Conservation (phyloP, 2,888 invertebrate genomes). For the Marasmarcha lunaedactyla region DNA sequence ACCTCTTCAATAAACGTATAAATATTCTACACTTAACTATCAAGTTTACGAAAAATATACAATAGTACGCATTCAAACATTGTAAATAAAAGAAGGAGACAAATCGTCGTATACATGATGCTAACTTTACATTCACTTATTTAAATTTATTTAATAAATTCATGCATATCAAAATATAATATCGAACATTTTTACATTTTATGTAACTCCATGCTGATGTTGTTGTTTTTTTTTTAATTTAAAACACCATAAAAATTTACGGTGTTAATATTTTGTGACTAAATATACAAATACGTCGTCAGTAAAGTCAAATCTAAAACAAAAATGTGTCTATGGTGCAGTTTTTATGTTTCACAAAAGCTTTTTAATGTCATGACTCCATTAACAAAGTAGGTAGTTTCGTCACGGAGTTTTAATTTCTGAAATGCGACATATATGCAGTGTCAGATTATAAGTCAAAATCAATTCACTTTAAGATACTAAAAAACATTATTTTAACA, state of each 20-base stretch:
- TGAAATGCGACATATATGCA: no score
- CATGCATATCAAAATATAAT: conserved; percentile 64
- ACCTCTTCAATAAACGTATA: no score
- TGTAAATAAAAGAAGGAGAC: not conserved
- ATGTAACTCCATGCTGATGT: conserved; percentile 13
- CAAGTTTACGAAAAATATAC: not conserved
- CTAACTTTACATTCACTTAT: not conserved
- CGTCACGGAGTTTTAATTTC: no score
- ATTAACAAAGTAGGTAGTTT: no score
- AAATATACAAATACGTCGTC: conserved; percentile 22
- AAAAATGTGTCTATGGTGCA: no score
- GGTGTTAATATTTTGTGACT: conserved; percentile 16
- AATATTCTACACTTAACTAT: no score
- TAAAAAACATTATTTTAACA: no score
- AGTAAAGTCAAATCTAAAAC: conserved; percentile 34
- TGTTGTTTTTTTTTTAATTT: conserved; percentile 34
- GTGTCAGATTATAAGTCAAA: no score
- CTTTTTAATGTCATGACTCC: no score
- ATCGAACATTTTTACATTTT: conserved; percentile 39
- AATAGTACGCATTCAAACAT: not conserved
- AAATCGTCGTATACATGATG: not conserved
- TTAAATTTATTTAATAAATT: conserved; percentile 30
- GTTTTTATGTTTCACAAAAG: no score
- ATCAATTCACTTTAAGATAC: no score
- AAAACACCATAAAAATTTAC: conserved; percentile 21